Evolutionary conservation across 1,140 invertebrate genomes (phyloP), one percentile per base, ranked within the genome.

Genomic region (Drosophila insularis): DNA sequence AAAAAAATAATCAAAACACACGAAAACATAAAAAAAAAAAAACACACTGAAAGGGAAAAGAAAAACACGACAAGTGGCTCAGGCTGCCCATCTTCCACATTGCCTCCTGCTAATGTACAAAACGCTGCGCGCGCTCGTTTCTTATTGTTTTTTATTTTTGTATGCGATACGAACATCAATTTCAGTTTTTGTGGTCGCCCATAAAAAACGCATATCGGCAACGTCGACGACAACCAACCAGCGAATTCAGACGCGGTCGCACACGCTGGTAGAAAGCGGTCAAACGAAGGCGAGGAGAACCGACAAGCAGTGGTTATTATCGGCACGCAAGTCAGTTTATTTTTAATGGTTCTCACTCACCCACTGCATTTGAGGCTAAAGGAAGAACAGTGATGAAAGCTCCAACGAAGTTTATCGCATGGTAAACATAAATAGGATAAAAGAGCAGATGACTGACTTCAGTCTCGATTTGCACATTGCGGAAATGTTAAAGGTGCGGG

Each of bases 261-360:
- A 27, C 23, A 27, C 23, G 23, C 23, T 27, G 23, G 23, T 27
- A 27, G 27, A 27, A 27, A 35, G 32, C 10, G 32, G 54, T 63
- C 61, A 23, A 69, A 54, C 39, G 59, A 27, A 53, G 46, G 31
- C 61, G 43, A 50, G 55, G 39, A 27, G 35, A 21, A 40, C 60
- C 32, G 32, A 68, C 61, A 63, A 60, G 46, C 78, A 68, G 73
- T 46, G 84, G 84, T 80, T 90, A 90, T 90, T 90, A 90, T 90
- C 87, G 80, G 82, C 87, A 90, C 87, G 87, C 87, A 90, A 90
- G 87, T 90, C 89, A 90, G 89, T 90, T 90, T 90, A 90, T 90
- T 90, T 90, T 90, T 90, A 90, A 90, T 90, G 87, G 85, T 90
- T 86, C 89, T 90, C 87, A 87, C 84, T 87, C 84, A 89, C 84